Base-by-base conservation (phyloP, 2,797 vertebrate genomes). In the Lates japonicus region DNA sequence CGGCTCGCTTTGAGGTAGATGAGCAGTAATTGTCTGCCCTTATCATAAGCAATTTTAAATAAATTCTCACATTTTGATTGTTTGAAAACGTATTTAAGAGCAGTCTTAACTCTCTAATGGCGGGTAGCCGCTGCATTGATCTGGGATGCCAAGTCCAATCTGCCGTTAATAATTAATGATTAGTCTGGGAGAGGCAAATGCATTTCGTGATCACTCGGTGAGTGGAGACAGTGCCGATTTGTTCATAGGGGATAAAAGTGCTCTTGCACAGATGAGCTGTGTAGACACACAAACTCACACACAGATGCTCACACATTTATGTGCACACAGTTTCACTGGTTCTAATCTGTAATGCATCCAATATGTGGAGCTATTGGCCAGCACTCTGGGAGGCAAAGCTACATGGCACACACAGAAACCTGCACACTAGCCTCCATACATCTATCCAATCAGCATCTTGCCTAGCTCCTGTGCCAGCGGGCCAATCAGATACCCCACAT, bases 121-220 rank as follows among this genome's bases (percentile, higher is more conserved):
- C n/a, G 52, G 75, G 73, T 22, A 59, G 78, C 70, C 46, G 46
- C 61, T 17, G 75, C 88, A 93, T 93, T 59, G 87, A 93, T 91
- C 78, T 20, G 37, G 66, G 69, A 81, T 72, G 80, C 62, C 62
- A 64, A 87, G 82, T 91, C 84, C 92, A 93, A 92, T 88, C 89
- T 90, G 80, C 83, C 57, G 67, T 95, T 92, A 93, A 94, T 93
- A 93, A 94, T 95, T 91, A 86, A 94, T 88, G 82, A 81, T 76
- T 80, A 84, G 87, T 91, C 93, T 90, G 89, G 75, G 71, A 84
- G 89, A 92, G 84, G 86, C 70, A 88, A 91, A 94, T 87, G 90
- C 88, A 91, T 92, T 92, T 88, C 35, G 58, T 74, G 84, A 92
- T 93, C 76, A 81, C 75, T 81, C 65, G 29, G 65, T 78, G 87